These are phyloP conservation scores for Plagodis dolabraria DNA, from an alignment of 2,888 invertebrate genomes.

Conservation along the genomic window DNA sequence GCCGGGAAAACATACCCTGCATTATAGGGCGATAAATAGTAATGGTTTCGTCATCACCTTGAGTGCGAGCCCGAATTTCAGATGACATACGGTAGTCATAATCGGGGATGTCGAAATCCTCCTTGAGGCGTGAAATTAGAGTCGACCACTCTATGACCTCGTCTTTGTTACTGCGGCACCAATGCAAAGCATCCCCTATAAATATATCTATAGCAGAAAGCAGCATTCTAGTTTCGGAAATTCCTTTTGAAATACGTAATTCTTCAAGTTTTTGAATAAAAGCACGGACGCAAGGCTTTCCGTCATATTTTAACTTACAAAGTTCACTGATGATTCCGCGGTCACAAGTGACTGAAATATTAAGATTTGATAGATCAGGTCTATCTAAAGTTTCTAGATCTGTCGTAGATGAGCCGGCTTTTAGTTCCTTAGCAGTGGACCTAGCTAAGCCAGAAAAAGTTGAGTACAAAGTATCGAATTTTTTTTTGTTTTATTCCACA, in stretches of 20 bases:
- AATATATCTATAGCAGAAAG: slow-evolving; percentile 21
- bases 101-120: slow-evolving; percentile 31
- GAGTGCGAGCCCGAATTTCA: slow-evolving; percentile 35
- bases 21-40: slow-evolving; percentile 38
- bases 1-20: slow-evolving; percentile 35
- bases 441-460: too few species aligned
- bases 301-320: slow-evolving; percentile 14
- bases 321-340: slow-evolving; percentile 4
- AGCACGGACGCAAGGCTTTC: slow-evolving; percentile 28
- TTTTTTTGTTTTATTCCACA: too few species aligned
- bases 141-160: neutral
- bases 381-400: too few species aligned
- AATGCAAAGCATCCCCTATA: slow-evolving; percentile 24
- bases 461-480: too few species aligned
- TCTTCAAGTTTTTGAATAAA: slow-evolving; percentile 29
- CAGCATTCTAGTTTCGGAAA: slow-evolving; percentile 18
- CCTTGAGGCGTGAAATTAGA: slow-evolving; percentile 9
- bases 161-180: neutral
- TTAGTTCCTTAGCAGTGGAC: too few species aligned
- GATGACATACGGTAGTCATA: slow-evolving; percentile 29
- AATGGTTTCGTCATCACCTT: slow-evolving; percentile 37
- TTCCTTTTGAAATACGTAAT: slow-evolving; percentile 11
- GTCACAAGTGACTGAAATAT: slow-evolving; percentile 14
- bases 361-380: too few species aligned
- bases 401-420: too few species aligned